These are phyloP conservation scores for Eclectus roratus DNA, from an alignment of 2,113 vertebrate species.

Conservation along the genomic window DNA sequence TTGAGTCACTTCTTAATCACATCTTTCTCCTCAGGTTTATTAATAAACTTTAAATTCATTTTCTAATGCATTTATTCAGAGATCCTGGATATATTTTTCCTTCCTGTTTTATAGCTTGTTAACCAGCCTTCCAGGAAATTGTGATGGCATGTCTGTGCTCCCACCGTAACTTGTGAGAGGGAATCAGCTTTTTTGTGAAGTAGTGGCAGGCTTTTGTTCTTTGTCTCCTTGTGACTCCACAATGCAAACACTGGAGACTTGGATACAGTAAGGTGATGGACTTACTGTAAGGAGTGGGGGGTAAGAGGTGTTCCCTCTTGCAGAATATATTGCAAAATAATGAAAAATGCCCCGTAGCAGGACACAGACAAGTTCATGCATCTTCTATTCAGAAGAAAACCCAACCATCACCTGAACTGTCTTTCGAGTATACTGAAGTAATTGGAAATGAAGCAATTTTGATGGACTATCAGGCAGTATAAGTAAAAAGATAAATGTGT, in stretches of 20 bases:
- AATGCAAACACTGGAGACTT: background rate
- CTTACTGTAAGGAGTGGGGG: background rate
- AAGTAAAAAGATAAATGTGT: background rate
- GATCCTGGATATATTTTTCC: background rate
- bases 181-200: background rate
- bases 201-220: background rate
- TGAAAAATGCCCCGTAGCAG: background rate
- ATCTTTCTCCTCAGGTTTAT: background rate
- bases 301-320: background rate
- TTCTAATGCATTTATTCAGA: background rate
- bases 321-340: background rate
- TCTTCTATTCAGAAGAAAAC: background rate
- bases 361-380: fast-evolving
- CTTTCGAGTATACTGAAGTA: background rate
- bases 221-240: background rate
- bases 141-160: background rate
- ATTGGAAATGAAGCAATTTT: background rate
- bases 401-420: fast-evolving
- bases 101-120: background rate
- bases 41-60: background rate
- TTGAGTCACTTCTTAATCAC: background rate
- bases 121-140: background rate
- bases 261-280: background rate
- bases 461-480: fast-evolving
- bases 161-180: background rate